Base-by-base conservation (phyloP, 2,888 invertebrate species). In the Tiphia femorata region DNA sequence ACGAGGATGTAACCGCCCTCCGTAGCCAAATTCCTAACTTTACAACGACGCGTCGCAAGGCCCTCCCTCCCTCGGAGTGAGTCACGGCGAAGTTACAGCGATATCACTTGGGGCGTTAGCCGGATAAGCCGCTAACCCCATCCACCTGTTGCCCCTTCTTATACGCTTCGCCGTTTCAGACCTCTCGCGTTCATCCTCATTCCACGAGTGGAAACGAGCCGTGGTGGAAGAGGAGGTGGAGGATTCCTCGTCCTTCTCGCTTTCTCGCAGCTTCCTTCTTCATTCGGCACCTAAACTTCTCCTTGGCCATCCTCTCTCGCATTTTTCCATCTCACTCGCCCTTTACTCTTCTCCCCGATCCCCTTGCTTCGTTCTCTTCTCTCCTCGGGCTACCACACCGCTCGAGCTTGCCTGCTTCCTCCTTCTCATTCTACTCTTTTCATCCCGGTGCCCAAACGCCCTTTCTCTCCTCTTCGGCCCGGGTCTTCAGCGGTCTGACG, bases 101-200 rank as follows among this genome's bases (percentile, higher is more conserved):
- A 75, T 79, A 80, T 81, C 79, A 79, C 79, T 79, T 75, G 76
- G 76, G 76, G 77, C 79, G 80, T 80, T 78, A 78, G 80, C 79
- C 61, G 81, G 82, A 82, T 82, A 81, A 83, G 80, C 82, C 72
- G 77, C 80, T 82, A 82, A 82, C 79, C 75, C 80, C 80, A 78
- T 82, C 83, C 83, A 82, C 82, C 82, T 83, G 83, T 82, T 82
- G 82, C 82, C 80, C 76, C 76, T 78, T 79, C 81, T 82, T 81
- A 79, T 72, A 61, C 70, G 67, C 67, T 63, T 58, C 64, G 61
- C 70, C 63, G 65, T 58, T 59, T 48, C 55, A 62, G 66, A 50
- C 48, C 49, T 37, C 37, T 50, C 44, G 59, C 61, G 62, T 64
- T 64, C 59, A 53, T 64, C 72, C 61, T 62, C 65, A 51, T 63